Evolutionary conservation across 1,140 invertebrate genomes (phyloP), one percentile per base, ranked within the genome.

Genomic region (Formica exsecta): DNA sequence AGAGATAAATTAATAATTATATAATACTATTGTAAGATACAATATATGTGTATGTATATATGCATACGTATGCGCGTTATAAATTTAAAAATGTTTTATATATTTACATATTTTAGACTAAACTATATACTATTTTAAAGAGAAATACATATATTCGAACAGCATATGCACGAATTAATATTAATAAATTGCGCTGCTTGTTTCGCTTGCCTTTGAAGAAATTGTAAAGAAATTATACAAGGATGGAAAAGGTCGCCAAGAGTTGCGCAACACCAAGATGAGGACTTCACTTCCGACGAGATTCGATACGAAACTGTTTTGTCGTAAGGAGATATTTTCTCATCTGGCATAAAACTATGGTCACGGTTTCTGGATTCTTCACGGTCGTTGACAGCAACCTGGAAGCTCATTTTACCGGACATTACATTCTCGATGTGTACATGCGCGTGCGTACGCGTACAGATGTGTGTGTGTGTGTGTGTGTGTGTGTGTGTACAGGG

Each of bases 301-400:
- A 62, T 25, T 48, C n/a, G 3, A 38, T 61, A 74, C 8, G 13
- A 74, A 83, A 83, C 79, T 83, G 79, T 62, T 83, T 57, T n/a
- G 7, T 44, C 29, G 29, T 13, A n/a, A 41, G 22, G 3, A 59
- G 11, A 16, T 25, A 59, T 44, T 22, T n/a, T 25, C 44, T 75
- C 70, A 75, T 25, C 32, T 36, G n/a, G 11, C 25, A 8, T 19
- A 25, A 62, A 32, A 11, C 1, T 65, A 9, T 57, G n/a, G 62
- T 64, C 4, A 51, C 19, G 86, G 25, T 73, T 48, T 7, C 29
- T 79, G 8, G 32, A 32, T 59, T 9, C 59, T 64, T 64, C 22
- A 41, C 54, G 59, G 36, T 54, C 11, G 41, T 64, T 85, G 44
- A 51, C 57, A 22, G 4, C 6, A 38, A 76, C 22, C 13, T 36